These are phyloP conservation scores for Ivindomyrus marchei DNA, from an alignment of 2,113 vertebrate species.

Conservation along the genomic window DNA sequence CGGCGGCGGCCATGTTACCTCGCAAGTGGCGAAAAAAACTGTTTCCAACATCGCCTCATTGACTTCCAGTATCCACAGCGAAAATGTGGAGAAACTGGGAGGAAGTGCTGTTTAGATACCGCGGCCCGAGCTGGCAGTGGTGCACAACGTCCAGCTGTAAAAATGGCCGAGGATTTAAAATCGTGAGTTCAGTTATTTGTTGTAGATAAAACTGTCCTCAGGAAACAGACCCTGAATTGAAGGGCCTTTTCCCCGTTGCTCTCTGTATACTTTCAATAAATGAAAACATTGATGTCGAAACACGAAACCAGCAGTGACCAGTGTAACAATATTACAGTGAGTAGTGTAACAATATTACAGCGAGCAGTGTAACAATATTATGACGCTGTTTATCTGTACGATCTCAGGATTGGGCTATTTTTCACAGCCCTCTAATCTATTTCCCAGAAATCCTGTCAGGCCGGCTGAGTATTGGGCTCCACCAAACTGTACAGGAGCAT, in stretches of 20 bases:
- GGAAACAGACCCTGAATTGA: neutral
- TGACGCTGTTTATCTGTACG: neutral
- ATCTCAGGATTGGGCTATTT: neutral
- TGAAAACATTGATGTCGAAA: neutral
- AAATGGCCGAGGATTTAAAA: neutral
- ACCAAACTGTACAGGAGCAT: neutral
- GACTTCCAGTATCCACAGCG: neutral
- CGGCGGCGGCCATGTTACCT: neutral
- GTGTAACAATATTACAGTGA: neutral
- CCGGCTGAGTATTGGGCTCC: neutral
- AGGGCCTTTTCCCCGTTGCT: neutral
- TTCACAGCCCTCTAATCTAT: neutral
- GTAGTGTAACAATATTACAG: neutral
- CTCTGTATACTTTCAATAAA: neutral
- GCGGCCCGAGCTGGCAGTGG: neutral
- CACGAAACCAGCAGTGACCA: neutral
- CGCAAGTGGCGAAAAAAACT: neutral
- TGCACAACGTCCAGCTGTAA: neutral
- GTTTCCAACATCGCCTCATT: neutral
- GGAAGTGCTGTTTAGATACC: neutral
- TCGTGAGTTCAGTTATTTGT: neutral
- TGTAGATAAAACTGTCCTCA: neutral
- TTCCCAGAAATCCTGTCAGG: neutral
- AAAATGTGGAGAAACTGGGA: neutral
- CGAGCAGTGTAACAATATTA: neutral